Percentiles rank a stretch among this genome's conserved stretches.
Conservation (phyloP, 1,140 invertebrate genomes). For the Brachionus sp. region DNA sequence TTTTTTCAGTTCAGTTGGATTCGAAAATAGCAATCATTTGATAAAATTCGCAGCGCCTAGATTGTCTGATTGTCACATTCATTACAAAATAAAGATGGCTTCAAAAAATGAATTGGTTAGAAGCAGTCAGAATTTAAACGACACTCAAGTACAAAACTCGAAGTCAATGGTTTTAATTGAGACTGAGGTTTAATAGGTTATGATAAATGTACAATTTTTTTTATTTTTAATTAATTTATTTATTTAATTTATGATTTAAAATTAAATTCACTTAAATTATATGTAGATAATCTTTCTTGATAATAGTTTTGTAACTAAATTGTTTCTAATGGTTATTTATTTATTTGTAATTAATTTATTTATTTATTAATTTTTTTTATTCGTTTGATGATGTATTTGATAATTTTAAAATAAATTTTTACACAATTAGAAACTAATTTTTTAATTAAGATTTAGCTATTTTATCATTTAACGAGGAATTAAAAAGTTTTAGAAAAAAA, state of each 20-base stretch:
- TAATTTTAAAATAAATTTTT: too few relatives aligned
- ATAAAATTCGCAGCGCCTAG: neutral
- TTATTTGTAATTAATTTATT: too few relatives aligned
- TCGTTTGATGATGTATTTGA: too few relatives aligned
- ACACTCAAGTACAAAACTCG: neutral
- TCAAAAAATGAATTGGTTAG: neutral
- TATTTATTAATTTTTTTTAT: too few relatives aligned
- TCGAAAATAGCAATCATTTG: neutral
- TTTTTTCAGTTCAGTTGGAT: neutral
- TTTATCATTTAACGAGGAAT: too few relatives aligned
- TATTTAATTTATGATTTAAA: neutral
- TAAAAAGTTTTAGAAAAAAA: too few relatives aligned
- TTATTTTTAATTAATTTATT: neutral
- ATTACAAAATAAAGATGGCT: slow-evolving; percentile 29
- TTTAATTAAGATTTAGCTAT: too few relatives aligned
- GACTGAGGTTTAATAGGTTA: neutral
- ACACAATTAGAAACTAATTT: too few relatives aligned
- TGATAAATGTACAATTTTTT: neutral
- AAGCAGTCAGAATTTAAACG: neutral
- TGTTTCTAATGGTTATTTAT: too few relatives aligned
- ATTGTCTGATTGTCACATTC: slow-evolving; percentile 22
- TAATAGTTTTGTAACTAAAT: too few relatives aligned
- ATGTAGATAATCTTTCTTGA: too few relatives aligned
- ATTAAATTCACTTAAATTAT: too few relatives aligned
- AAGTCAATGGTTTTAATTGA: neutral